A percentile compares a stretch with the other conserved stretches of the same genome.
phyloP scores from a whole-genome alignment of 1,140 invertebrate genomes.

The Belonocnema kinseyi region DNA sequence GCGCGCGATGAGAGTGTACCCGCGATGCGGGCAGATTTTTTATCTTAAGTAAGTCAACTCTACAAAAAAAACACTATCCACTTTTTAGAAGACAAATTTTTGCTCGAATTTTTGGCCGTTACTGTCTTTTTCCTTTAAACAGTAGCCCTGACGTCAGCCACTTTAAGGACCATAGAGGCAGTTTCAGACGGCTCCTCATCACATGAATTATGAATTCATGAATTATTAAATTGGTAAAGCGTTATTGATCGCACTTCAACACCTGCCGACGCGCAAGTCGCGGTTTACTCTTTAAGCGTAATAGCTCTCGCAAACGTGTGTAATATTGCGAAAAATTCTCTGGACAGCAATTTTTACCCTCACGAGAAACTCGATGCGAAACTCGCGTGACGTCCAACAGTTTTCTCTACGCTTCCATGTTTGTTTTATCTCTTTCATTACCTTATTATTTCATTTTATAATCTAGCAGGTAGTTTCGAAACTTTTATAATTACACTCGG shows the following conservation, averaged over 20 bases:
- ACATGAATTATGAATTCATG: slow-evolving; percentile 65
- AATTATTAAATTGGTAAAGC: slow-evolving; percentile 62
- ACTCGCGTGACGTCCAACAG: slow-evolving; percentile 42
- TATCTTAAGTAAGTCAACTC: no score
- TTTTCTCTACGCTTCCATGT: slow-evolving; percentile 20
- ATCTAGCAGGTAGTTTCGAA: not conserved
- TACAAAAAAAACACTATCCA: no score
- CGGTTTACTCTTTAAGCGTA: slow-evolving; percentile 35
- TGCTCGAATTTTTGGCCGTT: not conserved
- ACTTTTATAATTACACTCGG: slow-evolving; percentile 4
- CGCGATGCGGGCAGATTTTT: no score
- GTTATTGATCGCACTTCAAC: slow-evolving; percentile 37
- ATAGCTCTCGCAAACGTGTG: slow-evolving; percentile 25
- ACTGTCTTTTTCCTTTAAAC: not conserved
- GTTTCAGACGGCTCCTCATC: slow-evolving; percentile 27
- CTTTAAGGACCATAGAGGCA: not conserved
- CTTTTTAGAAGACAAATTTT: not conserved
- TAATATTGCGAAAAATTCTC: slow-evolving; percentile 41
- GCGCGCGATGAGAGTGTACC: no score
- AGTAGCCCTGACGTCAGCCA: not conserved
- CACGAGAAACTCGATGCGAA: slow-evolving; percentile 37
- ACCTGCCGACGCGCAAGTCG: slow-evolving; percentile 21
- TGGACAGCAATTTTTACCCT: not conserved
- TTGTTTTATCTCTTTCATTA: slow-evolving; percentile 28
- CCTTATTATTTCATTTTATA: slow-evolving; percentile 25